Evolutionary conservation across 2,113 vertebrate species (phyloP).

Genomic region (Psilopsiagon aymara): DNA sequence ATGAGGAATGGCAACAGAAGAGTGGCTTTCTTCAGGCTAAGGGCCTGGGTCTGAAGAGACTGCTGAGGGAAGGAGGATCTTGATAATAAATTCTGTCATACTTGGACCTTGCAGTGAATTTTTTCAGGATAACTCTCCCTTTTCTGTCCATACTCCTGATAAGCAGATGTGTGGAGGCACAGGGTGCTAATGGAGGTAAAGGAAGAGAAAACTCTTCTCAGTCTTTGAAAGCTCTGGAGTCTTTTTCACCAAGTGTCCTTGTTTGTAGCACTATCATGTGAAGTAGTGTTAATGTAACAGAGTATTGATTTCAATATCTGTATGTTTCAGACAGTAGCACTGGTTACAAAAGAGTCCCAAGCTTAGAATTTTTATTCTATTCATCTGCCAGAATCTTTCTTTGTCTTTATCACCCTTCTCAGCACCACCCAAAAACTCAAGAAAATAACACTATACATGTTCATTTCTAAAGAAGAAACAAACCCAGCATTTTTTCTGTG

Average conservation of each 20-base stretch:
- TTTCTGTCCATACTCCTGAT: background rate
- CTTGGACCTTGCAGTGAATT: background rate
- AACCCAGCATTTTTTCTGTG: background rate
- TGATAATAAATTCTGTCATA: background rate
- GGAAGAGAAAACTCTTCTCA: background rate
- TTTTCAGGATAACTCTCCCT: background rate
- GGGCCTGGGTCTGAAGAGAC: background rate
- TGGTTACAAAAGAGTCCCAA: background rate
- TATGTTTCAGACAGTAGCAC: background rate
- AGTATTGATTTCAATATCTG: background rate
- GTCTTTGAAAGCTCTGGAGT: background rate
- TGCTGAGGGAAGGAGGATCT: background rate
- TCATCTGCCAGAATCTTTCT: background rate
- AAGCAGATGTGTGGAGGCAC: background rate
- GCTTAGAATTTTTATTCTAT: background rate
- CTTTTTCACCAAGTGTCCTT: background rate
- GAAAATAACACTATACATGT: background rate
- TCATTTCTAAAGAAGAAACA: background rate
- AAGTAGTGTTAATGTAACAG: background rate
- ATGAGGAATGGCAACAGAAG: fast-evolving
- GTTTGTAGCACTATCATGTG: background rate
- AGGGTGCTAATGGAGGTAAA: background rate
- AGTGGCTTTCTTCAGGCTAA: background rate
- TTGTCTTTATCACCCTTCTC: background rate
- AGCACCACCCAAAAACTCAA: background rate